A percentile compares a stretch with the other conserved stretches of the same genome.
These are phyloP conservation scores for Clitarchus hookeri DNA, from an alignment of 2,888 invertebrate genomes.

Conservation along the genomic window DNA sequence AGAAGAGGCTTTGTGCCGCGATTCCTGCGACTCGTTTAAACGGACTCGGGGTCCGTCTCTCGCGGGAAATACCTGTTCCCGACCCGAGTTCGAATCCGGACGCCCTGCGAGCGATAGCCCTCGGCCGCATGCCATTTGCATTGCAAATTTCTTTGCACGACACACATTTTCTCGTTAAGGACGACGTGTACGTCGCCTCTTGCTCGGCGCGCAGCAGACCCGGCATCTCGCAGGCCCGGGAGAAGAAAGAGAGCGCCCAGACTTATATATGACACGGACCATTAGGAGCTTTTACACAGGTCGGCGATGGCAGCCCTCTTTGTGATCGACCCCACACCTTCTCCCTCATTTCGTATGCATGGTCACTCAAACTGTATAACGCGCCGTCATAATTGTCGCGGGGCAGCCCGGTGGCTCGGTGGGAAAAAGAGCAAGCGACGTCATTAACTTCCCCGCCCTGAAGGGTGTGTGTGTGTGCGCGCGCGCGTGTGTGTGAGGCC, in stretches of 20 bases:
- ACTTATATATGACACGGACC: neutral
- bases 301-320: neutral
- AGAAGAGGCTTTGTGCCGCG: neutral
- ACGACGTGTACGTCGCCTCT: neutral
- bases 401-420: neutral
- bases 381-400: neutral
- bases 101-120: neutral
- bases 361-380: slow-evolving; percentile 14
- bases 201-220: no score
- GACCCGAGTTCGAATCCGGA: neutral
- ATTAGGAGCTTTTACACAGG: slow-evolving; percentile 14
- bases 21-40: neutral
- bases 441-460: neutral
- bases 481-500: no score
- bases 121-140: neutral
- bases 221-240: neutral
- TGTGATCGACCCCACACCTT: neutral
- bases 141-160: slow-evolving; percentile 1
- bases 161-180: neutral
- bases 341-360: neutral
- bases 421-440: slow-evolving; percentile 14
- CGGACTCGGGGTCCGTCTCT: neutral
- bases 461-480: neutral
- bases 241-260: neutral
- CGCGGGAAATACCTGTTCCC: neutral